A percentile compares a stretch with the other conserved stretches of the same genome.
Conservation (phyloP, 2,113 vertebrate genomes). For the Sardina pilchardus region DNA sequence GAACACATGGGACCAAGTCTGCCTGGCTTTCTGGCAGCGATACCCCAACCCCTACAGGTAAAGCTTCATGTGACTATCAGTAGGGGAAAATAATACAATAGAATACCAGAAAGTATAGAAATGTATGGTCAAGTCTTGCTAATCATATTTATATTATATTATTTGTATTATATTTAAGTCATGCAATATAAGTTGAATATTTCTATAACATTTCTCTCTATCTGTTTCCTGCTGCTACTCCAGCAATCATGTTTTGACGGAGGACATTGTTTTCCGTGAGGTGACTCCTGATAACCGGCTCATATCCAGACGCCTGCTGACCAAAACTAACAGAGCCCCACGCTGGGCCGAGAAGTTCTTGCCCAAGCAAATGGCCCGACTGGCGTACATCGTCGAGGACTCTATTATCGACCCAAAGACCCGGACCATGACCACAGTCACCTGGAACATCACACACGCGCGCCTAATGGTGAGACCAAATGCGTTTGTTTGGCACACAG, state of each 20-base stretch:
- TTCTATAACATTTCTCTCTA: too few species aligned
- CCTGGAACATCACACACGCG: slow-evolving; percentile 95
- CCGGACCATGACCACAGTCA: slow-evolving; percentile 91
- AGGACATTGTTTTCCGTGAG: slow-evolving; percentile 94
- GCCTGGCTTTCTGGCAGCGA: slow-evolving; percentile 89
- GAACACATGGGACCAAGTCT: slow-evolving; percentile 97
- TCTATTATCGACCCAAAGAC: slow-evolving; percentile 92
- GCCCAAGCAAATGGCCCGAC: slow-evolving; percentile 87
- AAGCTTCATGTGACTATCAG: neutral
- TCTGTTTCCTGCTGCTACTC: neutral
- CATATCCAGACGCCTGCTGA: slow-evolving; percentile 91
- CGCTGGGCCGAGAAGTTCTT: slow-evolving; percentile 93
- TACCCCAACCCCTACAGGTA: slow-evolving; percentile 97
- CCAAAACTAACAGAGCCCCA: slow-evolving; percentile 93
- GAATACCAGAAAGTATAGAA: neutral
- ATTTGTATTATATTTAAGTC: neutral
- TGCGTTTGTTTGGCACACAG: neutral
- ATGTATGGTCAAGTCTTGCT: neutral
- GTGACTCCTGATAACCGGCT: slow-evolving; percentile 91
- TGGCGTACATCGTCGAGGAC: slow-evolving; percentile 94
- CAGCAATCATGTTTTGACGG: slow-evolving; percentile 97
- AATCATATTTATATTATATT: too few species aligned
- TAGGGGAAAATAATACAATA: neutral
- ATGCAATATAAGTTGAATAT: neutral
- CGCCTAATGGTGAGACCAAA: slow-evolving; percentile 83